A percentile compares a stretch with the other conserved stretches of the same genome.
Conservation (phyloP, 2,888 invertebrate species). For the Polyommatus icarus region DNA sequence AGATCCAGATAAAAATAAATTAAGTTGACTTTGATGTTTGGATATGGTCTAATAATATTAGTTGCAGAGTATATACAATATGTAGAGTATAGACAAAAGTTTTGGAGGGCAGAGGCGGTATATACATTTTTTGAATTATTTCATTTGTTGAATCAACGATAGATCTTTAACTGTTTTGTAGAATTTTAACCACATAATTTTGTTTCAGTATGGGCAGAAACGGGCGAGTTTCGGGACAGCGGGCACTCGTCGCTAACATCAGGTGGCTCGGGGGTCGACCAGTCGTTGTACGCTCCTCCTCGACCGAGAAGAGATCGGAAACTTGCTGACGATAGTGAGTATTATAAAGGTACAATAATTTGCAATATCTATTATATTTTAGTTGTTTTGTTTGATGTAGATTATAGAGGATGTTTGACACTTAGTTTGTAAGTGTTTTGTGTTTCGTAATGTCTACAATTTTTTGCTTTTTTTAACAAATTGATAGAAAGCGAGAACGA, state of each 20-base stretch:
- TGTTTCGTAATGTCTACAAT: no score
- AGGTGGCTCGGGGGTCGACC: conserved; percentile 82
- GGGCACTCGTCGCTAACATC: conserved; percentile 86
- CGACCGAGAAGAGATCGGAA: conserved; percentile 84
- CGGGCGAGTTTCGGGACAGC: conserved; percentile 92
- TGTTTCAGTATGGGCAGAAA: conserved; percentile 93
- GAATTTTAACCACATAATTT: conserved; percentile 30
- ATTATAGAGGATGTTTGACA: background rate
- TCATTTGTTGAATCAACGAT: no score
- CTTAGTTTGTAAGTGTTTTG: no score
- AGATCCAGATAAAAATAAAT: no score
- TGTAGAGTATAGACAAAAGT: no score
- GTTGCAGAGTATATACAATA: no score
- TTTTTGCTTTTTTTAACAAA: no score
- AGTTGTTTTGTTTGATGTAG: background rate
- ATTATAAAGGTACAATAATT: conserved; percentile 48
- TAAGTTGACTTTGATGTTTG: no score
- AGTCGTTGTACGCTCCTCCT: conserved; percentile 85
- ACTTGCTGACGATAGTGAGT: conserved; percentile 85
- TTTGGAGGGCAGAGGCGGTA: no score
- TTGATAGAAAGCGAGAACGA: no score
- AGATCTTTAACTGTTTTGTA: background rate
- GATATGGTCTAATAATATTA: no score
- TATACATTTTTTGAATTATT: no score
- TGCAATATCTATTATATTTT: background rate